phyloP scores from a whole-genome alignment of 2,797 vertebrate genomes.

The Steatocranus sp. region DNA sequence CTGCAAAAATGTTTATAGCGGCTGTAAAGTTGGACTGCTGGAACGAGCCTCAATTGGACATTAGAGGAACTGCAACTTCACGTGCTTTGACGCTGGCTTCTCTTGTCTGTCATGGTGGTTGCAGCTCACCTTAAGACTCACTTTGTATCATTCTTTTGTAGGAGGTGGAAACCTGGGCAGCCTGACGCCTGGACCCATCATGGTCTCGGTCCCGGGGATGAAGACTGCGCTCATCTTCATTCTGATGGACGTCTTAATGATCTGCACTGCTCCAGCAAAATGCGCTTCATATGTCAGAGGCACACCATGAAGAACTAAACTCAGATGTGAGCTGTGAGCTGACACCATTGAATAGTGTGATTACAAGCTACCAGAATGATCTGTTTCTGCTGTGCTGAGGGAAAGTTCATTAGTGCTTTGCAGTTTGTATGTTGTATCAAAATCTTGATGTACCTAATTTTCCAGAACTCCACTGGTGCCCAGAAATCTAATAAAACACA shows the following conservation, averaged over 20 bases:
- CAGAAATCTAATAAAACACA: not conserved
- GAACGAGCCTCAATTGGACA: accelerated
- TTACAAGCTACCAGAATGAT: not conserved
- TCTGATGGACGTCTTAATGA: constrained; percentile 71
- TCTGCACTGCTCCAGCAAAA: constrained; percentile 59
- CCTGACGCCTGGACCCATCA: constrained; percentile 54
- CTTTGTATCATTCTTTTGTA: not conserved
- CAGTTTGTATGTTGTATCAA: not conserved
- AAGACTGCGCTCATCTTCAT: constrained; percentile 79
- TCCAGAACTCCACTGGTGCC: accelerated
- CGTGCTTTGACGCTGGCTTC: not conserved
- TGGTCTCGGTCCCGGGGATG: constrained; percentile 56
- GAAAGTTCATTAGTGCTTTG: not conserved
- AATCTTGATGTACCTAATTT: not conserved
- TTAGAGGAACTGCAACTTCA: not conserved
- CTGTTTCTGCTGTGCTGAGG: not conserved
- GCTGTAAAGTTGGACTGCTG: not conserved
- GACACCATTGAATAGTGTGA: not conserved
- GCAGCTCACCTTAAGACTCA: not conserved
- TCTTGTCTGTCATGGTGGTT: not conserved
- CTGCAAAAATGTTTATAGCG: not conserved
- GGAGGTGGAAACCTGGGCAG: constrained; percentile 72
- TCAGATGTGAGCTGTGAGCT: accelerated
- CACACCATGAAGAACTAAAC: not conserved
- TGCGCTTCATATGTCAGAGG: constrained; percentile 74